Evolutionary conservation across 2,888 invertebrate genomes (phyloP), one percentile per base, ranked within the genome.

Genomic region (Lissocephala sabroskyi): DNA sequence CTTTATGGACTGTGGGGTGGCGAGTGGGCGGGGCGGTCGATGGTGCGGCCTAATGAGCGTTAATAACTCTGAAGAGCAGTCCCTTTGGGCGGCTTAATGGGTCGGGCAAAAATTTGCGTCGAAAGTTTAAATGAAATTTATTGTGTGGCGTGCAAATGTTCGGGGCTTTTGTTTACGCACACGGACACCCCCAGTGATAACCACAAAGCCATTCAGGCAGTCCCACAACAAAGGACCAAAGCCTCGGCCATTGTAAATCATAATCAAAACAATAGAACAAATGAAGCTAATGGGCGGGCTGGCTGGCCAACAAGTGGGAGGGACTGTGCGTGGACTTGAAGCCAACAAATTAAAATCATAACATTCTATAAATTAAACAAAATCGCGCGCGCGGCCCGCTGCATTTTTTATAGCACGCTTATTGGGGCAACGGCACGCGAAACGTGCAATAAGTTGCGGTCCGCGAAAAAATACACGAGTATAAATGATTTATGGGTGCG

Each of bases 251-350:
- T 79, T 77, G 80, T 81, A 80, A 81, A 79, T 79, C 80, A 81
- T 70, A 68, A 67, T 74, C 74, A 80, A 71, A 80, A 80, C 79
- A 80, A 80, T 67, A 74, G 80, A 79, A 66, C 68, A 67, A 74
- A 79, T 74, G 76, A 61, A 68, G 79, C 80, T 53, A 76, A 73
- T 73, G 78, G 74, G 17, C 28, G 17, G n/a, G 28, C 16, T 11
- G 7, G 14, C 16, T 13, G 10, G 35, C 16, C 3, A 23, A 23
- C 23, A 23, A 11, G 40, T 43, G 33, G 44, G 29, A 45, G 18
- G 40, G 37, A 45, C 32, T 26, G 30, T 39, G 23, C 13, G 11
- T 47, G 48, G 50, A 46, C 52, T 49, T 56, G 49, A 49, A 42
- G 46, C 46, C 29, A 39, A 35, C 46, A 62, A 59, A 55, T 46